Evolutionary conservation across 2,113 vertebrate genomes (phyloP), one percentile per base, ranked within the genome.

Genomic region (Vombatus ursinus): DNA sequence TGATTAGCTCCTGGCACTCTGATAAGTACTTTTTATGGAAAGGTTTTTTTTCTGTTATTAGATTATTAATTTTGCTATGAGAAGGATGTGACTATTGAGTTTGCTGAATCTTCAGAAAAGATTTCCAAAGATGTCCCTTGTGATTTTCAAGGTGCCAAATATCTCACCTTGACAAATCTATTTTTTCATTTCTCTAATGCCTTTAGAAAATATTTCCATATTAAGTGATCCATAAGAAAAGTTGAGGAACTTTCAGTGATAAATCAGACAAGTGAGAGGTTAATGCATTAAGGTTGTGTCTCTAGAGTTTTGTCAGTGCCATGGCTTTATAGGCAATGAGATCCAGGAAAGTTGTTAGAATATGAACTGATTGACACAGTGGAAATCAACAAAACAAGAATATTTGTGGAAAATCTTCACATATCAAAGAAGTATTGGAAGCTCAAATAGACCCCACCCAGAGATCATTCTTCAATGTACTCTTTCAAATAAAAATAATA

Each of bases 371-470:
- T 19, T 57, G 90, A 90, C 26, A 92, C 9, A 51, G 24, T 57
- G 19, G 52, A 52, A 93, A 90, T 94, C 90, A 95, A 50, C 90
- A 54, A 77, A 25, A 4, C 4, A 89, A 2, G 26, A 47, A 84
- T 52, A 37, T 61, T 95, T 95, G 48, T 44, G 53, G 7, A 90
- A 0, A 10, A 16, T 94, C 50, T 94, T 68, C 31, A 68, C n/a
- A 11, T 68, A 37, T 68, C 31, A 68, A 68, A 3, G 25, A 68
- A 68, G 61, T 37, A 14, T 37, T n/a, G 14, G 16, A 37, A 14
- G 12, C 31, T n/a, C 31, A 68, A 94, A 96, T 52, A 94, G 57
- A 57, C 1, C 96, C 90, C 93, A 92, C 52, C 50, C 53, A 94
- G 90, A 90, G 19, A 89, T 37, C 10, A n/a, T 92, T 90, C 31